Conservation (phyloP, 2,113 vertebrate genomes). For the Macrotus californicus region DNA sequence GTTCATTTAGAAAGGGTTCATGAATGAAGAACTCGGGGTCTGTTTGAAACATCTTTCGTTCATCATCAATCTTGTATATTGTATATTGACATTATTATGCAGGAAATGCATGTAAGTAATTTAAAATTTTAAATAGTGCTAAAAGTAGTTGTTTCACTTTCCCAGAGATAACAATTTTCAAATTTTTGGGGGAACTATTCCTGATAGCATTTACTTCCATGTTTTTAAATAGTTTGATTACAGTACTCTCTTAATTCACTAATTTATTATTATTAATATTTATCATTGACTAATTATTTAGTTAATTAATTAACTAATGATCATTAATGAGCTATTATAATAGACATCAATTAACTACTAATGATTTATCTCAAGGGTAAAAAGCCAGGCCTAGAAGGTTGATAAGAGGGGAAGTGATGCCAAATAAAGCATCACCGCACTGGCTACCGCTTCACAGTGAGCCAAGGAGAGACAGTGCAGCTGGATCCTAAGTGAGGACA, state of each 20-base stretch:
- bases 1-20: neutral
- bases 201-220: neutral
- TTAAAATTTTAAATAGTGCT: neutral
- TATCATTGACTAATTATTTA: too few relatives aligned
- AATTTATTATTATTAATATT: too few relatives aligned
- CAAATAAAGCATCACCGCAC: neutral
- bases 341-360: neutral
- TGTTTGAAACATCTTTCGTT: neutral
- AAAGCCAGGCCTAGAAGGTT: neutral
- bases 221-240: neutral
- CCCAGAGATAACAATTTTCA: neutral
- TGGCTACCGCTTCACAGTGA: neutral
- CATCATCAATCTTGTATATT: neutral
- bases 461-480: neutral
- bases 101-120: neutral
- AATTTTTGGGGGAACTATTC: neutral
- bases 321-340: neutral
- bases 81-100: neutral
- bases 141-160: neutral
- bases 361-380: neutral
- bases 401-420: neutral
- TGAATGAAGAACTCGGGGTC: neutral
- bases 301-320: too few relatives aligned
- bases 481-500: too few relatives aligned
- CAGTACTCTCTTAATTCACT: neutral